phyloP scores from a whole-genome alignment of 2,113 vertebrate genomes.

The Tor tambroides region DNA sequence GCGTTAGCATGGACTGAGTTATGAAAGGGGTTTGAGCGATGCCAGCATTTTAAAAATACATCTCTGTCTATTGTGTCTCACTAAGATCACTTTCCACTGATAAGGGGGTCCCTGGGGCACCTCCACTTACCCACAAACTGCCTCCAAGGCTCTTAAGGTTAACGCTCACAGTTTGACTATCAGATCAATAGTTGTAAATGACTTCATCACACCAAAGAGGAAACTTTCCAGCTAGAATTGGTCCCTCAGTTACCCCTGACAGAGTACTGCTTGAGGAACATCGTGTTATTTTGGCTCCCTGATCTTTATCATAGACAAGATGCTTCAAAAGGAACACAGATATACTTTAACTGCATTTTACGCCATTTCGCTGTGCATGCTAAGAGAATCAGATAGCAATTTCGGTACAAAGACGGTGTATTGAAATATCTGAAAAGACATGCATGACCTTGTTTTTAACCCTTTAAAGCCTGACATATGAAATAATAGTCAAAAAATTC shows the following conservation, averaged over 20 bases:
- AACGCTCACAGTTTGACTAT: slow-evolving; percentile 75
- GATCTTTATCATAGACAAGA: slow-evolving; percentile 40
- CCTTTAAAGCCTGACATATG: not conserved
- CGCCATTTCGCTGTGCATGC: not conserved
- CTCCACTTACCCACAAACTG: slow-evolving; percentile 74
- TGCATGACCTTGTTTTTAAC: not conserved
- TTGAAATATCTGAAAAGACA: not conserved
- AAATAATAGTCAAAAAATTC: not conserved
- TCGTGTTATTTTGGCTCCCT: slow-evolving; percentile 54
- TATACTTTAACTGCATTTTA: not conserved
- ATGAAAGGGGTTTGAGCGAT: slow-evolving; percentile 51
- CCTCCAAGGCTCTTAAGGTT: slow-evolving; percentile 74
- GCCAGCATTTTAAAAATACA: slow-evolving; percentile 66
- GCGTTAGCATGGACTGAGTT: slow-evolving; percentile 46
- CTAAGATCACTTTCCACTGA: slow-evolving; percentile 65
- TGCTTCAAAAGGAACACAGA: slow-evolving; percentile 36
- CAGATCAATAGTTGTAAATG: slow-evolving; percentile 80
- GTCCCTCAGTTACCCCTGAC: slow-evolving; percentile 68
- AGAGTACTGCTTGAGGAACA: slow-evolving; percentile 54
- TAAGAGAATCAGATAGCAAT: slow-evolving; percentile 14
- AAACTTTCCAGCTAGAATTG: slow-evolving; percentile 70
- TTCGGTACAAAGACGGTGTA: not conserved
- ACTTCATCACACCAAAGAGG: slow-evolving; percentile 74
- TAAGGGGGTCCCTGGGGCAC: slow-evolving; percentile 70
- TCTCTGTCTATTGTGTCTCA: slow-evolving; percentile 68